Percentiles rank a stretch among this genome's conserved stretches.
These are phyloP conservation scores for Caenorhabditis virilis DNA, from an alignment of 2,888 invertebrate genomes.

Conservation along the genomic window DNA sequence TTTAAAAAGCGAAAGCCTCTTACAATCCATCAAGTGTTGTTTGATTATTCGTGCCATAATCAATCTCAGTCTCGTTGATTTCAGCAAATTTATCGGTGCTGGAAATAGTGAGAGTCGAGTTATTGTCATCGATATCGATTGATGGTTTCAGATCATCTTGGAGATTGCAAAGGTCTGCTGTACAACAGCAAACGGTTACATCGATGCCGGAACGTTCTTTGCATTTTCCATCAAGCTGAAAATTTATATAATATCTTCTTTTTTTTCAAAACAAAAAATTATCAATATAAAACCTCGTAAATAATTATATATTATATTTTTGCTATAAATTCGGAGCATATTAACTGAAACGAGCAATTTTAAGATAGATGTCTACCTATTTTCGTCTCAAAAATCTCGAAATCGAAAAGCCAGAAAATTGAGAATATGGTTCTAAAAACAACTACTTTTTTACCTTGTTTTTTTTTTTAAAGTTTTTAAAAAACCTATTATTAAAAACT, in stretches of 20 bases:
- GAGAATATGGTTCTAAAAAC: background rate
- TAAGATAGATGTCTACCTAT: background rate
- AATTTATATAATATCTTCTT: background rate
- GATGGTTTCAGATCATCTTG: slow-evolving; percentile 33
- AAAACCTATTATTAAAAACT: background rate
- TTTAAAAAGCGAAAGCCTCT: background rate
- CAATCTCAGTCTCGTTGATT: slow-evolving; percentile 1
- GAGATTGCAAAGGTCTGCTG: slow-evolving; percentile 35
- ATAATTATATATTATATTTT: no score
- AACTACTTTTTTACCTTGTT: background rate
- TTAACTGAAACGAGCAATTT: background rate
- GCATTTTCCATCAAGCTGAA: slow-evolving; percentile 32
- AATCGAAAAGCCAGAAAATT: background rate
- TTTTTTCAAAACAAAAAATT: background rate
- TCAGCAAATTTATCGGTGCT: background rate
- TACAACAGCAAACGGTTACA: slow-evolving; percentile 38
- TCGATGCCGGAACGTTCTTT: slow-evolving; percentile 32
- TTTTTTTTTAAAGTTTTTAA: background rate
- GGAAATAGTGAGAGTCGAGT: background rate
- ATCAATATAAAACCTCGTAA: background rate
- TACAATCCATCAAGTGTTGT: no score
- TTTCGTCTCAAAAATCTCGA: background rate
- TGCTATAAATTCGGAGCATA: no score
- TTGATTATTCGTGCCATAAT: no score
- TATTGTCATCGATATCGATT: background rate